Conservation (phyloP, 2,888 invertebrate genomes). For the Anagyrus pseudococci region DNA sequence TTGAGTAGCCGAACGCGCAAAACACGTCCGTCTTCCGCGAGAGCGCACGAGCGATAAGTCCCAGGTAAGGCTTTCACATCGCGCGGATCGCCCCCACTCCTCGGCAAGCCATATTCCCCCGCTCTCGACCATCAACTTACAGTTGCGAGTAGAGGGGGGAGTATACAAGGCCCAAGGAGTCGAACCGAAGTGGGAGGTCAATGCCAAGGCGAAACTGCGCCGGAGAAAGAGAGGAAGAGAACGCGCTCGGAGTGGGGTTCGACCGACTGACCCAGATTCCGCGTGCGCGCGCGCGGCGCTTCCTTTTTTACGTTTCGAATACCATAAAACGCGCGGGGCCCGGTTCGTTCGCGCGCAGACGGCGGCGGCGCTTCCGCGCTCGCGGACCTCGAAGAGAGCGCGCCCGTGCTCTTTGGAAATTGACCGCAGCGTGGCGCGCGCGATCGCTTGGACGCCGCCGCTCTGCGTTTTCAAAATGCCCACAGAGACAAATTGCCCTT, state of each 20-base stretch:
- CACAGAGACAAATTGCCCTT: background rate
- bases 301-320: conserved; percentile 61
- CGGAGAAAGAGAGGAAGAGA: conserved; percentile 39
- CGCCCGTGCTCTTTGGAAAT: background rate
- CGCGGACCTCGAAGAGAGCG: conserved; percentile 34
- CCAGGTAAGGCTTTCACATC: background rate
- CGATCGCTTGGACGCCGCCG: background rate
- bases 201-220: conserved; percentile 25
- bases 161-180: background rate
- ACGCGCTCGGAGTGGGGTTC: conserved; percentile 37
- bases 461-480: background rate
- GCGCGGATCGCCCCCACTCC: conserved; percentile 13
- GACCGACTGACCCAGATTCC: conserved; percentile 60
- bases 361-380: conserved; percentile 43
- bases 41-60: conserved; percentile 4
- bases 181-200: conserved; percentile 37
- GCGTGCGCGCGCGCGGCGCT: conserved; percentile 47
- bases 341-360: conserved; percentile 53
- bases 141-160: background rate
- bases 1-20: conserved; percentile 4
- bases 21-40: conserved; percentile 10
- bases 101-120: background rate
- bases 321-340: conserved; percentile 59
- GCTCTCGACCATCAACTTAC: background rate
- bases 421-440: background rate